Percentiles rank a stretch among this genome's conserved stretches.
phyloP scores from a whole-genome alignment of 1,140 invertebrate species.

The Drosophila asahinai region DNA sequence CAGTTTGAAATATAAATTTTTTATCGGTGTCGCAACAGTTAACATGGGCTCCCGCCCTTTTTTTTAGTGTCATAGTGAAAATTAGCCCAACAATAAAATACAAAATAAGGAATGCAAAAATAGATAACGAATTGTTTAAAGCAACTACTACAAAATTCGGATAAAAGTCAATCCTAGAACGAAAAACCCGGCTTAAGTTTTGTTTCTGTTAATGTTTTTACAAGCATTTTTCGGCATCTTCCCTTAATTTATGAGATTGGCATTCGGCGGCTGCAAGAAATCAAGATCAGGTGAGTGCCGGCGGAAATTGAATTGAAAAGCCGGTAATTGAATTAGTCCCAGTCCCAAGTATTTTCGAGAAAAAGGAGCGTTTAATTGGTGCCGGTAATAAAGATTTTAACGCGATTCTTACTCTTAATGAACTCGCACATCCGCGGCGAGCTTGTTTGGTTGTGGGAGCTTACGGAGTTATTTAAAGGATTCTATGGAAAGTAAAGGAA shows the following conservation, averaged over 20 bases:
- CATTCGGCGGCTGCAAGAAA: background rate
- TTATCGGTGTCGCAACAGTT: background rate
- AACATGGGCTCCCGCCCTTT: background rate
- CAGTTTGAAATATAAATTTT: background rate
- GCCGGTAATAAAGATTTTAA: background rate
- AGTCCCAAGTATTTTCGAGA: background rate
- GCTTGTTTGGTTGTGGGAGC: background rate
- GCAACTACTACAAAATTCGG: background rate
- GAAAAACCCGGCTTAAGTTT: background rate
- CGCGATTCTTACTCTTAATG: background rate
- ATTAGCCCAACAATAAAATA: background rate
- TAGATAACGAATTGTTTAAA: too few relatives aligned
- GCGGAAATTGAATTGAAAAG: conserved; percentile 30
- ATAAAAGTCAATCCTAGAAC: background rate
- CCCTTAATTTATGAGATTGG: background rate
- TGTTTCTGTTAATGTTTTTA: too few relatives aligned
- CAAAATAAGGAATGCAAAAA: too few relatives aligned
- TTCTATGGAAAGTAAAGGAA: too few relatives aligned
- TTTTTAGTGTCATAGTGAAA: background rate
- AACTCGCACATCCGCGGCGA: conserved; percentile 2
- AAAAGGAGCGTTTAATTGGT: conserved; percentile 24
- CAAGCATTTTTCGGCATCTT: background rate
- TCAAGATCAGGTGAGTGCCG: conserved; percentile 27
- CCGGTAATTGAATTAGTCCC: conserved; percentile 32
- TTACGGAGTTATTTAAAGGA: too few relatives aligned